Base-by-base conservation (phyloP, 2,888 invertebrate species). In the Drosophila neotestacea region DNA sequence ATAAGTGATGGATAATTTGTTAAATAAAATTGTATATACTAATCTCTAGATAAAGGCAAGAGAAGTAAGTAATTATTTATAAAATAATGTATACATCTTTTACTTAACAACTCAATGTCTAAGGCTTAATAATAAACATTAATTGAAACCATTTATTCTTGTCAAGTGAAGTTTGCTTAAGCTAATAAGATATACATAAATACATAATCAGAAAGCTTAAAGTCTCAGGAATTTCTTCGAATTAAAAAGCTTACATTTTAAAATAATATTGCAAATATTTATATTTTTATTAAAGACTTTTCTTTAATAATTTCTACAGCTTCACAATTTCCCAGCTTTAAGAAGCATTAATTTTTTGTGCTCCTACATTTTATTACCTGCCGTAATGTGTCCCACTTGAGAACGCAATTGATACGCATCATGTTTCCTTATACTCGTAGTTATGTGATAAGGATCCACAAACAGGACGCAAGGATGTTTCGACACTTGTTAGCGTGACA, bases 401-500 rank as follows among this genome's bases (percentile, higher is more conserved):
- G 52, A 48, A n/a, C 32, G 41, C 13, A 65, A 77, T 77, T 77
- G 77, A 77, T 61, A 65, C 36, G 54, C 62, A 46, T 51, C 50
- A 39, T 36, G 9, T 62, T 36, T 13, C 32, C 4, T 6, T 30
- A 9, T 13, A 41, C 16, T 30, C 41, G 39, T 28, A 47, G 34
- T 13, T 41, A 27, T 52, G 54, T 55, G 22, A 27, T 7, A 38
- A 48, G 56, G 52, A 54, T 28, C 46, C 2, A 22, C 7, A 6
- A 16, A 16, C 6, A 32, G 22, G 11, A 1, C 4, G 52, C 50
- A 67, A 56, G 47, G n/a, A 60, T 46, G 34, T 48, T 54, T 61
- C 60, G 66, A 47, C 63, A 54, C 59, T 74, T 74, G 70, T 64
- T 74, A 48, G 48, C 46, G 59, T 55, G 59, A 79, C 75, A 74